These are phyloP conservation scores for Neoniphon sammara DNA, from an alignment of 2,797 vertebrate genomes.

Conservation along the genomic window DNA sequence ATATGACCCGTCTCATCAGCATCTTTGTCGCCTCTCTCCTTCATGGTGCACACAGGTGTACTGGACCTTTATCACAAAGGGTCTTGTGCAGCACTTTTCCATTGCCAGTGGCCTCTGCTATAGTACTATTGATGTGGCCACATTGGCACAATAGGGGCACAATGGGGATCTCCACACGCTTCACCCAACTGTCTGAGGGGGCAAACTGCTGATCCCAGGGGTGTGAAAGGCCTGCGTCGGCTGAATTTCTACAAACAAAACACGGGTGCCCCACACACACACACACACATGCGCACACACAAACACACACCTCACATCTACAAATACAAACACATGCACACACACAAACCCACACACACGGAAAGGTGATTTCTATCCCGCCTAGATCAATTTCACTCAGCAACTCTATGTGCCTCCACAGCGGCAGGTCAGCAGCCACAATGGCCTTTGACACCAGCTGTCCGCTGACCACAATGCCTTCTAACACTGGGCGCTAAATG, in stretches of 20 bases:
- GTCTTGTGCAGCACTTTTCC: conserved; percentile 79
- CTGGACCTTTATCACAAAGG: conserved; percentile 74
- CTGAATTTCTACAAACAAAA: conserved; percentile 78
- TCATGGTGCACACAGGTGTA: conserved; percentile 50
- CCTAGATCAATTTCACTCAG: conserved; percentile 78
- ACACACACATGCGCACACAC: conserved; percentile 21
- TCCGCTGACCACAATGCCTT: conserved; percentile 56
- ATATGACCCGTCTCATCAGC: conserved; percentile 37
- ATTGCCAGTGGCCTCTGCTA: conserved; percentile 57
- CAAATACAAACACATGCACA: conserved; percentile 11
- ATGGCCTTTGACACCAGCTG: conserved; percentile 69
- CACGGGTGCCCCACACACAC: conserved; percentile 36
- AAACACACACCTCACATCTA: conserved; percentile 10
- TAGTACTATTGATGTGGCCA: conserved; percentile 69
- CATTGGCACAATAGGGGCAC: conserved; percentile 75
- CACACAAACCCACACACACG: conserved; percentile 16
- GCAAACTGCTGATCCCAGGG: conserved; percentile 82
- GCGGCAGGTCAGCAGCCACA: conserved; percentile 54
- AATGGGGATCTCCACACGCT: conserved; percentile 71
- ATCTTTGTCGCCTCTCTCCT: conserved; percentile 52
- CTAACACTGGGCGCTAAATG: conserved; percentile 56
- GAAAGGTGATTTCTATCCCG: conserved; percentile 66
- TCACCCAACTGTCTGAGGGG: conserved; percentile 63
- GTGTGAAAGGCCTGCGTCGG: conserved; percentile 76
- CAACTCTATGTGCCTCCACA: conserved; percentile 59